Base-by-base conservation (phyloP, 30 jellyfish, hydroid and myxozoan species). In the Mastigias papua region DNA sequence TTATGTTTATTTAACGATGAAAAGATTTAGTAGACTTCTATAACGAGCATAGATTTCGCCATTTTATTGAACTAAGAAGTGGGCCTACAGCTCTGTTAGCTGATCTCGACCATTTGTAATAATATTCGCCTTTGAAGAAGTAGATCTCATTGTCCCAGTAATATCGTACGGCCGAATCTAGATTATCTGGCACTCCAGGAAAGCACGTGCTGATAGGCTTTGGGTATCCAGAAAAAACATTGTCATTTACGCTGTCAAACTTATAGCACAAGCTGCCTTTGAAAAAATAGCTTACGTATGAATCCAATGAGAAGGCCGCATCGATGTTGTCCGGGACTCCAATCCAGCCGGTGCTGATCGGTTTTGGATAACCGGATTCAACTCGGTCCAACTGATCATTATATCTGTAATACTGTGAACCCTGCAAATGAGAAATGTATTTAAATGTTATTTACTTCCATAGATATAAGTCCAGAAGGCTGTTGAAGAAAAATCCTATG, bases 321-420 rank as follows among this genome's bases (percentile, higher is more conserved):
- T 91, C 98, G 34, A 91, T 78, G 75, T 91, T 64, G 76, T 91
- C 87, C 34, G 98, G 98, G 1, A 91, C 86, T n/a, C 96, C 96
- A 7, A 33, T 73, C 98, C 98, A 91, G 21, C 96, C 98, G 37
- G 69, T n/a, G 29, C 79, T 34, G 31, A 91, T 91, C 48, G 78
- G 81, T 57, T 57, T 57, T 7, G 98, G 98, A 46, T 84, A 91
- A 20, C 96, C 96, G 46, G 54, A 20, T 19, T 84, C 93, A 17
- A 84, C 98, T 37, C 87, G 79, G 73, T 80, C 96, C n/a, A 69
- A 37, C 48, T 29, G 79, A 64, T 81, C 96, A 70, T 91, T 73
- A 85, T 72, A 91, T 54, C 73, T 72, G 90, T 84, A 91, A 60
- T 91, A 91, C 17, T 69, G 73, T 10, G 35, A n/a, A 25, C 98